These are phyloP conservation scores for Cirrhinus molitorella DNA, from an alignment of 2,797 vertebrate species.

Conservation along the genomic window DNA sequence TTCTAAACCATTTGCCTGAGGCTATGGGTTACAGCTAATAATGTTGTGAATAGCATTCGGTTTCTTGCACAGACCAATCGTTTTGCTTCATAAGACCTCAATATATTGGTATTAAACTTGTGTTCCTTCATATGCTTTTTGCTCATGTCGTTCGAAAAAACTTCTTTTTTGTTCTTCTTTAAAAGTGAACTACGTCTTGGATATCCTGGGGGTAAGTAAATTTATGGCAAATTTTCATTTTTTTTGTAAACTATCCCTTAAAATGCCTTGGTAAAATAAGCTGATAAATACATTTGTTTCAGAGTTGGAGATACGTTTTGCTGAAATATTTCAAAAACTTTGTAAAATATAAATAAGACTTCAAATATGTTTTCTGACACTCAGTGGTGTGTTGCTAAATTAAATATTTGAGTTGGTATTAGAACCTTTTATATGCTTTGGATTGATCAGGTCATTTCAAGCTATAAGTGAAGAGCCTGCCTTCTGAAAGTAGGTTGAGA, in stretches of 20 bases:
- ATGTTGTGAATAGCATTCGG: not conserved
- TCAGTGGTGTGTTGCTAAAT: not conserved
- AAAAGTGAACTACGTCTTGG: not conserved
- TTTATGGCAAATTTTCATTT: not conserved
- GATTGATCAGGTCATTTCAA: not conserved
- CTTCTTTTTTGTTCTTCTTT: no score
- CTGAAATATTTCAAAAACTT: not conserved
- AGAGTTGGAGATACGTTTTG: not conserved
- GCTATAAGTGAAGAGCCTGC: not conserved
- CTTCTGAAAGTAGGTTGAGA: conserved; percentile 37
- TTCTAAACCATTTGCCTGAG: not conserved
- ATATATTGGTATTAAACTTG: not conserved
- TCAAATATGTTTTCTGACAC: no score
- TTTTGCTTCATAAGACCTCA: not conserved
- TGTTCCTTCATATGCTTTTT: not conserved
- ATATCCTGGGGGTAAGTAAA: not conserved
- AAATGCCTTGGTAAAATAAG: not conserved
- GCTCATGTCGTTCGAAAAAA: no score
- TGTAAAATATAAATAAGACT: not conserved
- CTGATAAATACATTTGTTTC: not conserved
- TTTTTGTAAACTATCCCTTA: not conserved
- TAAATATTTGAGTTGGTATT: not conserved
- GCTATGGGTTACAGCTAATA: not conserved
- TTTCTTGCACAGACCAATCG: not conserved
- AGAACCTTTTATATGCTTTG: not conserved